These are phyloP conservation scores for Podarcis cretensis DNA, from an alignment of 2,113 vertebrate genomes.

Conservation along the genomic window DNA sequence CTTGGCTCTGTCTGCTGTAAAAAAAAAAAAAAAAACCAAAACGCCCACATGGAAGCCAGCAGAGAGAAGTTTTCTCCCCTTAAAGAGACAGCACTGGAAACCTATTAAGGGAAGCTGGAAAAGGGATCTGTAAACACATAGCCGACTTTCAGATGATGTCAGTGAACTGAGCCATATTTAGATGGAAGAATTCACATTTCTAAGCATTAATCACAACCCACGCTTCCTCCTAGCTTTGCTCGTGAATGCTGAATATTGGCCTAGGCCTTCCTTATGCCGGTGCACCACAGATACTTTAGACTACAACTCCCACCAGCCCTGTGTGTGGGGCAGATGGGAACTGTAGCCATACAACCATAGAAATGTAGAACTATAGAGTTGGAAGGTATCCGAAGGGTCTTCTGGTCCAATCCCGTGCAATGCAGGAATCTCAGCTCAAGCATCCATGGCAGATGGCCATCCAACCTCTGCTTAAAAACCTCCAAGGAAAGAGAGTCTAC, in stretches of 20 bases:
- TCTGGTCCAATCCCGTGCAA: too few species aligned
- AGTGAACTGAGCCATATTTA: neutral
- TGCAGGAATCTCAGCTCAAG: too few species aligned
- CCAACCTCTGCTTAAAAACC: too few species aligned
- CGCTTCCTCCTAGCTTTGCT: neutral
- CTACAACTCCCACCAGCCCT: too few species aligned
- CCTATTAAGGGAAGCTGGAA: conserved; percentile 17
- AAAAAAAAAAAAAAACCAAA: neutral
- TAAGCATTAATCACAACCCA: rapidly evolving
- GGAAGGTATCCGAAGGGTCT: too few species aligned
- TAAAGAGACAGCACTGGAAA: neutral
- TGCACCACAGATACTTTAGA: too few species aligned
- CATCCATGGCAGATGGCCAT: too few species aligned
- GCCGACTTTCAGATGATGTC: neutral
- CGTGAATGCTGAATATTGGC: neutral
- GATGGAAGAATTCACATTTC: neutral
- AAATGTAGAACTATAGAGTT: too few species aligned
- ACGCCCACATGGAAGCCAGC: neutral
- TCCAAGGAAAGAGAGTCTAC: too few species aligned
- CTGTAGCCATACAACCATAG: too few species aligned
- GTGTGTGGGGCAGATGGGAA: too few species aligned
- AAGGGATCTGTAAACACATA: neutral
- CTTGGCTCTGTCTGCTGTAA: neutral
- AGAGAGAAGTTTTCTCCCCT: neutral
- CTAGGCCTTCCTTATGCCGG: too few species aligned